phyloP scores from a whole-genome alignment of 2,113 vertebrate species.

The Corythaeola cristata region DNA sequence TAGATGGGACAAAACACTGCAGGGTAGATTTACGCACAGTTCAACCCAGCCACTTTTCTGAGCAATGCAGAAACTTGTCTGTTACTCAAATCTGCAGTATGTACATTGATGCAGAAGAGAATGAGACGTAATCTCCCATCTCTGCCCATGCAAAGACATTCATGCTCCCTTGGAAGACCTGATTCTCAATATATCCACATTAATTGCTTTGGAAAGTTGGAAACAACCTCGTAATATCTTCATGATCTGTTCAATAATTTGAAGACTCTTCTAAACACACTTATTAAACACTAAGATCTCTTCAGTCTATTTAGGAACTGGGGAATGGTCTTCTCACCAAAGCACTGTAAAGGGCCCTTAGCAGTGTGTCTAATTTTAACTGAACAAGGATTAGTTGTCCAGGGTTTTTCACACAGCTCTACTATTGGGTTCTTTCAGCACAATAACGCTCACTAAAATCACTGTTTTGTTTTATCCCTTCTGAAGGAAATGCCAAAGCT shows the following conservation, averaged over 20 bases:
- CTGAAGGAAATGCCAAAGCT: slow-evolving; percentile 2
- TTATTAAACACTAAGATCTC: neutral
- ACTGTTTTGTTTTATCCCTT: neutral
- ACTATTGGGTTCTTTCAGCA: neutral
- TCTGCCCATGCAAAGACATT: neutral
- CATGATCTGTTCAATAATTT: neutral
- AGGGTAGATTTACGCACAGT: neutral
- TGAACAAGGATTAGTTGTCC: neutral
- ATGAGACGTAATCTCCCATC: neutral
- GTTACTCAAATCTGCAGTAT: neutral
- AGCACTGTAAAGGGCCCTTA: neutral
- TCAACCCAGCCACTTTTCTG: neutral
- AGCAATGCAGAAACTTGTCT: neutral
- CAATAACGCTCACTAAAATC: neutral
- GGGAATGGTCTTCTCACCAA: neutral
- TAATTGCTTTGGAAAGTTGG: neutral
- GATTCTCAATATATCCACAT: neutral
- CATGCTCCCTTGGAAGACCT: neutral
- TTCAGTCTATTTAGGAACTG: neutral
- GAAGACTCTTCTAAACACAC: neutral
- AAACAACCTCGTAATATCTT: neutral
- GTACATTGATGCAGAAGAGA: neutral
- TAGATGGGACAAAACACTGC: neutral
- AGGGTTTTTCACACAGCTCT: neutral
- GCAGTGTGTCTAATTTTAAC: neutral